Percentiles rank a stretch among this genome's conserved stretches.
phyloP scores from a whole-genome alignment of 2,888 invertebrate genomes.

The Hydraecia micacea region DNA sequence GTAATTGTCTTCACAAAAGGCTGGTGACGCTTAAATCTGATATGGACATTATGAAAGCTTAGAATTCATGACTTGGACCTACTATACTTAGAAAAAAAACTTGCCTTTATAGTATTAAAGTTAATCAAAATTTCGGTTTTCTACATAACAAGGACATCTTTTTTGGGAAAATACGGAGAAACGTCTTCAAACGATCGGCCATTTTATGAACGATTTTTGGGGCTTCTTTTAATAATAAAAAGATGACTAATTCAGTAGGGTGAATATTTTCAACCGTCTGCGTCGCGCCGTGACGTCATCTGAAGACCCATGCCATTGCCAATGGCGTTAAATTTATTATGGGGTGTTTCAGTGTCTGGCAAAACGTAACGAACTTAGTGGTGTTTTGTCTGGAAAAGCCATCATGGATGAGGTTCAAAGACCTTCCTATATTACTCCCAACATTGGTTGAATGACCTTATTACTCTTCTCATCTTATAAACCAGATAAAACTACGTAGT shows the following conservation, averaged over 20 bases:
- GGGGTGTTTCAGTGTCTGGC: constrained; percentile 27
- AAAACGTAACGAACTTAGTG: constrained; percentile 11
- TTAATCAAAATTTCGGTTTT: too few relatives aligned
- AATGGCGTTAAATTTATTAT: constrained; percentile 44
- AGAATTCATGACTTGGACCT: not conserved
- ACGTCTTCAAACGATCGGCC: not conserved
- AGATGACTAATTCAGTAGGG: constrained; percentile 50
- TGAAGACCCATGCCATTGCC: constrained; percentile 36
- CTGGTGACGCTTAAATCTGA: not conserved
- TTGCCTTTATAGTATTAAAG: too few relatives aligned
- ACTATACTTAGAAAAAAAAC: too few relatives aligned
- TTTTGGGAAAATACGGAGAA: not conserved
- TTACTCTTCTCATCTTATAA: not conserved
- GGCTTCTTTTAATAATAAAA: too few relatives aligned
- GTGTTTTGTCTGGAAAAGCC: constrained; percentile 19
- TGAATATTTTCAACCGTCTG: constrained; percentile 54
- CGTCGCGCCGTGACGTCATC: constrained; percentile 53
- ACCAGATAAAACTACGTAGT: too few relatives aligned
- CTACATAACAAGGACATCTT: too few relatives aligned
- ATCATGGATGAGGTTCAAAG: not conserved
- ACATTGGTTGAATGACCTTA: not conserved
- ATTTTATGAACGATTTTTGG: not conserved
- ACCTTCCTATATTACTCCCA: not conserved
- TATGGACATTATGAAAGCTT: not conserved
- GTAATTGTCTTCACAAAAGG: not conserved